Evolutionary conservation across 2,888 invertebrate genomes (phyloP).

Genomic region (Zele albiditarsus): DNA sequence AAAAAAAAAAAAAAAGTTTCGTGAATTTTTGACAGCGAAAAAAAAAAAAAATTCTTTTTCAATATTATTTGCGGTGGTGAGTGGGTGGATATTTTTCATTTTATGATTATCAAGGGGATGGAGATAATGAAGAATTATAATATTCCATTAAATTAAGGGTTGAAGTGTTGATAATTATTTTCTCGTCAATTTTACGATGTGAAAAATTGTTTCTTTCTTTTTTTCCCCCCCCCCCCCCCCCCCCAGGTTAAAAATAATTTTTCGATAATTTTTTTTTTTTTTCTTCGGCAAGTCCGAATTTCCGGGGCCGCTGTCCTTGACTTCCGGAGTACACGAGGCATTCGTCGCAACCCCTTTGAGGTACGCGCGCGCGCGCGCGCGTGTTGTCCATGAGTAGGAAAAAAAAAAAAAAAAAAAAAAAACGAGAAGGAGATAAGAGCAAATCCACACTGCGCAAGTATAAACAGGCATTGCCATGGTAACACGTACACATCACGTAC

Average conservation of each 20-base stretch:
- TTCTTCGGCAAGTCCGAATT: constrained; percentile 42
- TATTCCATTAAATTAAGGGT: too few relatives aligned
- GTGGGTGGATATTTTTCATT: constrained; percentile 16
- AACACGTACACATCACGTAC: constrained; percentile 58
- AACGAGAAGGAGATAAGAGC: constrained; percentile 25
- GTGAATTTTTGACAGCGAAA: constrained; percentile 19
- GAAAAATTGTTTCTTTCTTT: too few relatives aligned
- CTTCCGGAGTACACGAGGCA: constrained; percentile 59
- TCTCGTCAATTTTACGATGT: too few relatives aligned
- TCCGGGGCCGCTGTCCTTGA: constrained; percentile 60
- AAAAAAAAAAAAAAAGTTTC: background rate
- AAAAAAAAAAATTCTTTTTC: background rate
- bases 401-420: constrained; percentile 26
- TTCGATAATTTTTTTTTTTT: background rate
- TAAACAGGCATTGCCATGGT: constrained; percentile 68
- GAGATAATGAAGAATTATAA: too few relatives aligned
- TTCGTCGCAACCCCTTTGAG: constrained; percentile 61
- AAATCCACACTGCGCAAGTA: constrained; percentile 2
- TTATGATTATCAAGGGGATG: too few relatives aligned
- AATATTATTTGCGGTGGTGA: too few relatives aligned
- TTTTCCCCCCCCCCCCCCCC: too few relatives aligned
- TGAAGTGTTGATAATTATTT: too few relatives aligned
- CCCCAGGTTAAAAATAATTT: too few relatives aligned
- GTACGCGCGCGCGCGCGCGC: background rate
- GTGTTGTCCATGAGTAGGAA: constrained; percentile 29